Evolutionary conservation across 1,140 invertebrate species (phyloP).

Genomic region (Drosophila pectinifera): DNA sequence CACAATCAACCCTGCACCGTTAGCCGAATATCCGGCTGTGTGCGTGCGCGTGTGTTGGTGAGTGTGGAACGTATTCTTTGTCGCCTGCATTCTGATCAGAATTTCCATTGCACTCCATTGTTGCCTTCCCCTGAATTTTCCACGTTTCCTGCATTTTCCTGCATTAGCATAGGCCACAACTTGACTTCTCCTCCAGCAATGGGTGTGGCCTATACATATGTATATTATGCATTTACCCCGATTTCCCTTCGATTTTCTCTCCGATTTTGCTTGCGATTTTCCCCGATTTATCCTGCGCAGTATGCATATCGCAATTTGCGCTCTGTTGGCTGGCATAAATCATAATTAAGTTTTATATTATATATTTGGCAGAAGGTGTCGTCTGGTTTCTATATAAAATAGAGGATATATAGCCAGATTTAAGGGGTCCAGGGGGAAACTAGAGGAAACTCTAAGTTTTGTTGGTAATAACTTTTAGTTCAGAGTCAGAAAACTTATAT

Average conservation of each 20-base stretch:
- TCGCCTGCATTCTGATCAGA: slow-evolving; percentile 58
- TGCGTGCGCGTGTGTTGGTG: slow-evolving; percentile 14
- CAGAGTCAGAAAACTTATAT: no score
- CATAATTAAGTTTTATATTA: slow-evolving; percentile 41
- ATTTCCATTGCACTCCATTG: slow-evolving; percentile 40
- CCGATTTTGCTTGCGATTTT: slow-evolving; percentile 5
- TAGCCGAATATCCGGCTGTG: slow-evolving; percentile 20
- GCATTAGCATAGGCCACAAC: slow-evolving; percentile 60
- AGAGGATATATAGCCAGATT: not conserved
- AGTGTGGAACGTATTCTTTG: slow-evolving; percentile 55
- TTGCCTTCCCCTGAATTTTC: slow-evolving; percentile 49
- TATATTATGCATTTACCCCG: slow-evolving; percentile 42
- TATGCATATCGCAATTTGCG: slow-evolving; percentile 19
- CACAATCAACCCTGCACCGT: slow-evolving; percentile 44
- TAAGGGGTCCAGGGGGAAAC: not conserved
- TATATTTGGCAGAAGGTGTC: slow-evolving; percentile 21
- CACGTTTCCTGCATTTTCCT: slow-evolving; percentile 32
- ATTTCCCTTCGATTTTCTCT: slow-evolving; percentile 1
- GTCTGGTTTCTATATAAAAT: slow-evolving; percentile 7
- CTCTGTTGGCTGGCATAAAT: slow-evolving; percentile 22
- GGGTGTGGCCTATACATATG: slow-evolving; percentile 57
- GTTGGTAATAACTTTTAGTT: not conserved
- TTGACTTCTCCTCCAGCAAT: slow-evolving; percentile 53
- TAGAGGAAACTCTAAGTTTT: not conserved
- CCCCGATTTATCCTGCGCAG: slow-evolving; percentile 25